These are phyloP conservation scores for Amazonetta brasiliensis DNA, from an alignment of 2,797 vertebrate genomes.

Conservation along the genomic window DNA sequence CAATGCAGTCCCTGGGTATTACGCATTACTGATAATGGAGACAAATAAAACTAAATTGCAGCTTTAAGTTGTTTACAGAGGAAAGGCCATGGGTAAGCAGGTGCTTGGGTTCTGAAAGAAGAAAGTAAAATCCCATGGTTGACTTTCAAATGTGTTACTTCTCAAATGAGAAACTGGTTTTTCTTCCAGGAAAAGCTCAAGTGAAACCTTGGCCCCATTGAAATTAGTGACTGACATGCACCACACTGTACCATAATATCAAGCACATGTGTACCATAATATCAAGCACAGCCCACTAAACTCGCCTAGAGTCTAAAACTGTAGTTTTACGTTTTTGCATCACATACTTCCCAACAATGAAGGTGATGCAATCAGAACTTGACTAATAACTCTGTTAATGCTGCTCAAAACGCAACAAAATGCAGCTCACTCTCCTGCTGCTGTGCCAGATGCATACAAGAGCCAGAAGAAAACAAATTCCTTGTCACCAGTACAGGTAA, in stretches of 20 bases:
- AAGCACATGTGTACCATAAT: background rate
- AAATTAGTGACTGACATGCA: background rate
- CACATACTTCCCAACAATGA: background rate
- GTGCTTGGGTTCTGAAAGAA: background rate
- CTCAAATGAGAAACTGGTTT: background rate
- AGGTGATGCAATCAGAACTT: background rate
- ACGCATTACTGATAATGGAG: background rate
- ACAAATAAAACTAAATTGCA: background rate
- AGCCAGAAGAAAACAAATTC: background rate
- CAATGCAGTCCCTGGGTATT: background rate
- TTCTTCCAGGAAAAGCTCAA: background rate
- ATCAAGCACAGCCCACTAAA: background rate
- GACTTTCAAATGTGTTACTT: background rate
- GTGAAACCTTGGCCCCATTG: background rate
- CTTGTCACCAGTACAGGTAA: background rate
- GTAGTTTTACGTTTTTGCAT: background rate
- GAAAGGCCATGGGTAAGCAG: background rate
- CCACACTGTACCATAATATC: fast-evolving
- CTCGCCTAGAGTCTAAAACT: background rate
- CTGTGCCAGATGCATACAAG: fast-evolving
- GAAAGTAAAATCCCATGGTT: background rate
- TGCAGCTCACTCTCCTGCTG: background rate
- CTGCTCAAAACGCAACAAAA: background rate
- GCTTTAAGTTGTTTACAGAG: background rate
- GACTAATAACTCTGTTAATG: background rate